Evolutionary conservation across 2,113 vertebrate species (phyloP).

Genomic region (Dromaius novaehollandiae): DNA sequence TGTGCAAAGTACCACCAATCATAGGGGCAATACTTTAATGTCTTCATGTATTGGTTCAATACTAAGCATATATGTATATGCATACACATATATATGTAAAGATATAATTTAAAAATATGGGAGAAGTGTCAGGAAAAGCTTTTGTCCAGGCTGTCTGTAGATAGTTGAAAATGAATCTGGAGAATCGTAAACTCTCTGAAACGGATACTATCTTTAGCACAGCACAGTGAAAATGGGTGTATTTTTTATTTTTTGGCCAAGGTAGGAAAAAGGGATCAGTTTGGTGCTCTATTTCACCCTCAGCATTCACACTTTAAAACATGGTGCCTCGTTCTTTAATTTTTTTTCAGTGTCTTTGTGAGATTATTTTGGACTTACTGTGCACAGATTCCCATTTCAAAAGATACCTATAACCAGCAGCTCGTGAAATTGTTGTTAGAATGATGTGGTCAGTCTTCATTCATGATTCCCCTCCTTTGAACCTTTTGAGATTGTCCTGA

Average conservation of each 20-base stretch:
- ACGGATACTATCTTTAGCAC: neutral
- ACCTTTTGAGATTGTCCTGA: neutral
- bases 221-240: neutral
- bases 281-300: neutral
- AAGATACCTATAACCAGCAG: neutral
- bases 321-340: neutral
- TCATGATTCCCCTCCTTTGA: neutral
- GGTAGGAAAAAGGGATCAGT: neutral
- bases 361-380: neutral
- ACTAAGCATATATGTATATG: neutral
- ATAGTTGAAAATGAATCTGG: neutral
- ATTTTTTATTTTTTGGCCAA: neutral
- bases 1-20: neutral
- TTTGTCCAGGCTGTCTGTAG: neutral
- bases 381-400: neutral
- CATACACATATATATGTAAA: neutral
- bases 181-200: neutral
- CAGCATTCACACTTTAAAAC: neutral
- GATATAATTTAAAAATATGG: neutral
- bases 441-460: neutral
- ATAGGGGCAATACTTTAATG: neutral
- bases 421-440: slow-evolving; percentile 4
- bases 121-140: neutral
- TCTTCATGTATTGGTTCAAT: neutral
- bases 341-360: neutral